Base-by-base conservation (phyloP, 2,797 vertebrate genomes). In the Coracias cyanogaster region DNA sequence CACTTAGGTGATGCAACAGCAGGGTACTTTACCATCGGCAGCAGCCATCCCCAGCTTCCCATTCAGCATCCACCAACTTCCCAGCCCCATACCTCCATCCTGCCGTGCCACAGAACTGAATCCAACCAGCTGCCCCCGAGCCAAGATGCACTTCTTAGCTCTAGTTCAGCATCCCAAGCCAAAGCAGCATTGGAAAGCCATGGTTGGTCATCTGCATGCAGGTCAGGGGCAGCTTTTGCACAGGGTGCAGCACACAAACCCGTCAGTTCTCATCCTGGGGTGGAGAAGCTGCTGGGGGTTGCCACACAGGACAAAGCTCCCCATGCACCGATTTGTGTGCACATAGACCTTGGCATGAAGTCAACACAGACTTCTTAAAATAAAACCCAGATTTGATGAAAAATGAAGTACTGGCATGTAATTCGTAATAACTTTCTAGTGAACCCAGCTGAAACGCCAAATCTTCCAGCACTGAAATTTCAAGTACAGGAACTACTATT, bases 151-250 rank as follows among this genome's bases (percentile, higher is more conserved):
- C 9, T 1, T 8, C 4, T n/a, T 37, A 61, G 20, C 14, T 83
- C 20, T 37, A 9, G 48, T 57, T 61, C 74, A 87, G n/a, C 31
- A 67, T 64, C 33, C 10, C 15, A 16, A 37, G 41, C 4, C 26
- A 49, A 67, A 61, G 12, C 4, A 5, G 21, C 15, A 4, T 17
- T 43, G n/a, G 14, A 54, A 2, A 79, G 15, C 52, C 60, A 28
- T 7, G 28, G 14, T 10, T 6, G 4, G 18, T 67, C 49, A 21
- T 24, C 33, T 5, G 0, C 2, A 1, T 6, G 10, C 1, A 0
- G 24, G 39, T 43, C n/a, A 82, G 43, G 35, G 20, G 8, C 39
- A 73, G 24, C 15, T 90, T 86, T 70, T 73, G 14, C 46, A 13
- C 25, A 31, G 24, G 25, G 9, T 37, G 51, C 67, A 29, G 55